phyloP scores from a whole-genome alignment of 2,888 invertebrate genomes.

The Noctua janthina region DNA sequence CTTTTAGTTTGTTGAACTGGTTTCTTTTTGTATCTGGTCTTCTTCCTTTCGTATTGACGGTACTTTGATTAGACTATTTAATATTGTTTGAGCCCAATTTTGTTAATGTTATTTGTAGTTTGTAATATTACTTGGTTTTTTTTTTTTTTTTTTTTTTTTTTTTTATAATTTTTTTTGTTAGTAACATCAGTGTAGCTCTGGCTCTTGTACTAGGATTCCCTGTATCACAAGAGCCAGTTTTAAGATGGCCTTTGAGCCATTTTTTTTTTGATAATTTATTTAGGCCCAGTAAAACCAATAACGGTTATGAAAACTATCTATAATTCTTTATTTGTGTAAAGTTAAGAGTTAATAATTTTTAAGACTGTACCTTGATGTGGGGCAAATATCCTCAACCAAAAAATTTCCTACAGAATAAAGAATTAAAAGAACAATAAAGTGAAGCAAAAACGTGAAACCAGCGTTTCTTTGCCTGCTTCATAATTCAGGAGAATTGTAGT shows the following conservation, averaged over 20 bases:
- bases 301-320: not conserved
- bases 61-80: not conserved
- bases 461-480: not conserved
- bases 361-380: not conserved
- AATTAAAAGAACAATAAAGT: not conserved
- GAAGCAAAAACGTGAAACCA: not conserved
- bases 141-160: too few relatives aligned
- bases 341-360: not conserved
- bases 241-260: not conserved
- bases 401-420: not conserved
- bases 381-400: not conserved
- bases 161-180: too few relatives aligned
- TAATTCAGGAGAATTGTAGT: not conserved
- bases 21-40: not conserved
- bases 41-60: not conserved
- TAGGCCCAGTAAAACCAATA: not conserved
- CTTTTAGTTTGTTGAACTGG: not conserved
- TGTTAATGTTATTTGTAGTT: slow-evolving; percentile 3
- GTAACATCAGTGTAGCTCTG: too few relatives aligned
- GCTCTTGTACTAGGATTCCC: too few relatives aligned
- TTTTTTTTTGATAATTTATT: not conserved
- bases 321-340: not conserved
- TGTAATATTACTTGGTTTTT: not conserved
- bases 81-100: not conserved
- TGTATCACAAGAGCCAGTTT: too few relatives aligned